A percentile compares a stretch with the other conserved stretches of the same genome.
phyloP scores from a whole-genome alignment of 2,888 invertebrate genomes.

The Chymomyza caudatula region DNA sequence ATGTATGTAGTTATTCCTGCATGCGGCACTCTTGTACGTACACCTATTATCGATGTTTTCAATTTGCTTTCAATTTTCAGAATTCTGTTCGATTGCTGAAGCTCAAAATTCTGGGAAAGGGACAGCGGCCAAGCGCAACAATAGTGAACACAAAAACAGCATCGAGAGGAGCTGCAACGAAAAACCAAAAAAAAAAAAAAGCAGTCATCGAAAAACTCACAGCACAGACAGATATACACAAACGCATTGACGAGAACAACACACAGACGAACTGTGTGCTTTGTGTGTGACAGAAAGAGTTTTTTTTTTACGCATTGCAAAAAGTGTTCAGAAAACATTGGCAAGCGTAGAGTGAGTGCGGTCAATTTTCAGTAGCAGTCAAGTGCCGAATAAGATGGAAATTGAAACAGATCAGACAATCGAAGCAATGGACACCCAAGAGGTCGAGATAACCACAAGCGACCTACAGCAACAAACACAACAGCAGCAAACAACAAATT shows the following conservation, averaged over 20 bases:
- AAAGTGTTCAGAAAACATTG: not conserved
- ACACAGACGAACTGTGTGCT: no score
- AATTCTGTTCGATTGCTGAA: constrained; percentile 35
- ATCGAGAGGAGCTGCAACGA: constrained; percentile 1
- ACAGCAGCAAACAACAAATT: constrained; percentile 41
- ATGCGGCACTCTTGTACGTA: constrained; percentile 2
- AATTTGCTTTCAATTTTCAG: constrained; percentile 23
- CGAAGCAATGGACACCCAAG: constrained; percentile 78
- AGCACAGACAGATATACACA: not conserved
- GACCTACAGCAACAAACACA: constrained; percentile 62
- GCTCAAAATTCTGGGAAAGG: constrained; percentile 22
- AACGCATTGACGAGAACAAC: not conserved
- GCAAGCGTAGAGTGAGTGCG: constrained; percentile 16
- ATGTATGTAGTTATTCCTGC: constrained; percentile 10
- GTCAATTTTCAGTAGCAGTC: constrained; percentile 31
- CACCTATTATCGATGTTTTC: not conserved
- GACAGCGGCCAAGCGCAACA: constrained; percentile 36
- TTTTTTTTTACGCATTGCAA: constrained; percentile 6
- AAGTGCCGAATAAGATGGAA: constrained; percentile 69
- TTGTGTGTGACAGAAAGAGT: no score
- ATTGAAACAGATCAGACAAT: constrained; percentile 77
- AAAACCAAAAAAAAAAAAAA: not conserved
- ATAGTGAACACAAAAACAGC: constrained; percentile 10
- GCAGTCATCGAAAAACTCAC: not conserved
- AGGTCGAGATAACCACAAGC: constrained; percentile 75